Conservation (phyloP, 1,140 invertebrate species). For the Drosophila biarmipes region DNA sequence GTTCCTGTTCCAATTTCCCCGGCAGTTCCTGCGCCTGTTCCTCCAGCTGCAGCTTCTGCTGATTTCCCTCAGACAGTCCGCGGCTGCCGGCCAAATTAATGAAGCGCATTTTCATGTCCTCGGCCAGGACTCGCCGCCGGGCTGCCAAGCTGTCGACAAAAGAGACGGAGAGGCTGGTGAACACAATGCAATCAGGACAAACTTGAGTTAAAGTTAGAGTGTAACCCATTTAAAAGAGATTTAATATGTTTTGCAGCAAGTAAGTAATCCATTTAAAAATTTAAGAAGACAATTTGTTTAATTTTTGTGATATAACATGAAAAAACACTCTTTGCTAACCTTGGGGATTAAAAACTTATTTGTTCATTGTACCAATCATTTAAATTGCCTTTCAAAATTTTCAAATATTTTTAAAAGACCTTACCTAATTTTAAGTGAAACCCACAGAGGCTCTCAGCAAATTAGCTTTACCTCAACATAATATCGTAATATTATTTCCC, state of each 20-base stretch:
- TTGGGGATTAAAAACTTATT: too few relatives aligned
- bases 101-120: slow-evolving; percentile 59
- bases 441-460: too few relatives aligned
- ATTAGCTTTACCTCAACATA: neutral
- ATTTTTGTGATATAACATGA: too few relatives aligned
- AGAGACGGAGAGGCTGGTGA: slow-evolving; percentile 6
- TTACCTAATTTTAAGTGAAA: too few relatives aligned
- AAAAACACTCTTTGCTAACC: too few relatives aligned
- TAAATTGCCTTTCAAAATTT: too few relatives aligned
- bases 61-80: slow-evolving; percentile 42
- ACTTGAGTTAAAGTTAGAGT: neutral
- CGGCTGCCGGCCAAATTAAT: slow-evolving; percentile 62
- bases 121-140: slow-evolving; percentile 31
- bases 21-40: slow-evolving; percentile 22
- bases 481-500: neutral
- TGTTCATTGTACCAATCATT: too few relatives aligned
- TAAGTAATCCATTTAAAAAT: too few relatives aligned
- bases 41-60: slow-evolving; percentile 9
- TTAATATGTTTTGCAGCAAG: too few relatives aligned
- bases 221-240: neutral
- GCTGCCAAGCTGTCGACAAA: slow-evolving; percentile 27
- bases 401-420: too few relatives aligned
- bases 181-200: slow-evolving; percentile 18
- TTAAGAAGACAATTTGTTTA: too few relatives aligned
- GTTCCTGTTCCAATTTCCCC: slow-evolving; percentile 36